Base-by-base conservation (phyloP, 2,113 vertebrate species). In the Hydropotes inermis region DNA sequence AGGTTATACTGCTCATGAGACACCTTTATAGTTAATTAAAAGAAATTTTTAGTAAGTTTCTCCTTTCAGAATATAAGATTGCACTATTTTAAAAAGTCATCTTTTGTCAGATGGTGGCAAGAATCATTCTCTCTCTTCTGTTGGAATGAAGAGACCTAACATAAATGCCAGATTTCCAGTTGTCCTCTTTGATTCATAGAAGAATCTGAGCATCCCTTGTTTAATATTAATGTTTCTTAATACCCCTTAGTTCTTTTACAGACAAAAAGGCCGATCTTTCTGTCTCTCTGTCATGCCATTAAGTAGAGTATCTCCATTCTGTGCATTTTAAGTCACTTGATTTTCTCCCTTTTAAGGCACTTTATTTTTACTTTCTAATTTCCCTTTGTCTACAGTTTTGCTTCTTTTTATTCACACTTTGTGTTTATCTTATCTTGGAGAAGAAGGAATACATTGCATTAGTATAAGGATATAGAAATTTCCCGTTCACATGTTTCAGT, bases 61-160 rank as follows among this genome's bases (percentile, higher is more conserved):
- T 83, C 76, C 90, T 88, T 94, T 92, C 15, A 86, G 33, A 91
- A 60, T 91, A 7, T 86, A 92, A 94, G 17, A 82, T 82, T 70
- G 30, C 1, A 54, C 5, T 28, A 30, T 89, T 91, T 87, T 78
- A 50, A 91, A 92, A 97, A 94, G 76, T 86, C 12, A 47, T 84
- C 54, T 84, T 93, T 91, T 98, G 43, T 94, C 27, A 93, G 33
- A 13, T 55, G 15, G 54, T 97, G 43, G 33, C 43, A 95, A 88
- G 60, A 82, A 52, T 47, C 16, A 33, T 36, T 93, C 55, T 89
- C 23, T 6, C 21, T 50, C 54, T 82, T 85, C 21, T 94, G 2
- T 30, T 89, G 36, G 25, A 47, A 36, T 79, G 45, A 97, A 6
- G 54, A n/a, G 45, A 33, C 36, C 36, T 83, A 57, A 52, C 54